Conservation (phyloP, 2,797 vertebrate genomes). For the Austrolebias charrua region DNA sequence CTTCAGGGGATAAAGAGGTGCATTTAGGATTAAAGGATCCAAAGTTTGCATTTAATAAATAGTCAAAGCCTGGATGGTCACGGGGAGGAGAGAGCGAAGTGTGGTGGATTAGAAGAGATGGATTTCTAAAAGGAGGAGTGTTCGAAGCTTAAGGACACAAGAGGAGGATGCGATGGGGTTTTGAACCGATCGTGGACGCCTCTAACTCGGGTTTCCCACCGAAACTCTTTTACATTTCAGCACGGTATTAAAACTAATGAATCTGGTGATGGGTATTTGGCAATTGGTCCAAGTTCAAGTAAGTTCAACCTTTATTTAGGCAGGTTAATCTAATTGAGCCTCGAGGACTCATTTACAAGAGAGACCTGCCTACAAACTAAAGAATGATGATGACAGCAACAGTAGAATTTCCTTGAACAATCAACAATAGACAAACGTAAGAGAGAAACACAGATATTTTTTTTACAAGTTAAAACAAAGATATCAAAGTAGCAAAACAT, state of each 20-base stretch:
- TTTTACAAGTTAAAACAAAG: too few relatives aligned
- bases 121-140: constrained; percentile 50
- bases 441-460: too few relatives aligned
- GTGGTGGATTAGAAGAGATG: constrained; percentile 68
- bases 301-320: too few relatives aligned
- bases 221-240: neutral
- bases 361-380: too few relatives aligned
- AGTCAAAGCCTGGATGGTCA: constrained; percentile 58
- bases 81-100: constrained; percentile 38
- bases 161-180: constrained; percentile 12
- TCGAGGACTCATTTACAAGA: too few relatives aligned
- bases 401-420: too few relatives aligned
- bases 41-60: constrained; percentile 77
- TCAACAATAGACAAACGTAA: too few relatives aligned
- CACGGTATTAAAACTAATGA: neutral
- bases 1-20: constrained; percentile 67
- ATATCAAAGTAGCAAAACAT: too few relatives aligned
- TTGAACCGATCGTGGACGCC: neutral
- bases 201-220: neutral
- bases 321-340: too few relatives aligned
- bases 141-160: constrained; percentile 41
- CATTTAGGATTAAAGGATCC: constrained; percentile 82
- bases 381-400: too few relatives aligned
- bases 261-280: too few relatives aligned
- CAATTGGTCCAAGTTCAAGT: neutral